Base-by-base conservation (phyloP, 2,888 invertebrate genomes). In the Chymomyza fuscimana region DNA sequence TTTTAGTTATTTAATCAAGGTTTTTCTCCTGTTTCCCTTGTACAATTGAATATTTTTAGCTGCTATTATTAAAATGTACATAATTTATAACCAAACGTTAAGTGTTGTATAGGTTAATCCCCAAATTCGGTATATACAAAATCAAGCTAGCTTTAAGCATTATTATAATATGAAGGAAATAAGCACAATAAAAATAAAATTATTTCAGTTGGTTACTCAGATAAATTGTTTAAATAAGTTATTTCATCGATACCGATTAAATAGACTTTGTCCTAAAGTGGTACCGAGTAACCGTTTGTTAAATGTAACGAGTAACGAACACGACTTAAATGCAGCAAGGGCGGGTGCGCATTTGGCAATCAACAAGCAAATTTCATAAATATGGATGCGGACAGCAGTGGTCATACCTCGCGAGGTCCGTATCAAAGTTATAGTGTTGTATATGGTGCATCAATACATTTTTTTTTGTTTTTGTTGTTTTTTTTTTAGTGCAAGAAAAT, bases 381-480 rank as follows among this genome's bases (percentile, higher is more conserved):
- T 9, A 54, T 54, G 52, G 52, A 54, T 19, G 52, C 52, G 4
- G 52, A 54, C 52, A 54, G 52, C 52, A 54, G 52, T 54, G 52
- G 19, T 54, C 19, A 54, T 9, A 6, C 52, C 7, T 4, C 52
- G 16, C 52, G 52, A 54, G 52, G 52, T 54, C 52, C 52, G 52
- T 54, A 54, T 54, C 16, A 19, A 5, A 54, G 19, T 19, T 54
- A 7, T 16, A 16, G 52, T 19, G 16, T 19, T 9, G 9, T 9
- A 12, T 7, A 54, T 15, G 16, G 52, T 54, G 52, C 6, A 40
- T 46, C 52, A 54, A 54, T 54, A 10, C 2, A 3, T 5, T 54
- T 54, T 54, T 54, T 54, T 19, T 54, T 54, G 16, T 54, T 16
- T 54, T 54, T 54, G 52, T 54, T 54, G 52, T 54, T 54, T 54